Conservation (phyloP, 2,797 vertebrate genomes). For the Morelia viridis region DNA sequence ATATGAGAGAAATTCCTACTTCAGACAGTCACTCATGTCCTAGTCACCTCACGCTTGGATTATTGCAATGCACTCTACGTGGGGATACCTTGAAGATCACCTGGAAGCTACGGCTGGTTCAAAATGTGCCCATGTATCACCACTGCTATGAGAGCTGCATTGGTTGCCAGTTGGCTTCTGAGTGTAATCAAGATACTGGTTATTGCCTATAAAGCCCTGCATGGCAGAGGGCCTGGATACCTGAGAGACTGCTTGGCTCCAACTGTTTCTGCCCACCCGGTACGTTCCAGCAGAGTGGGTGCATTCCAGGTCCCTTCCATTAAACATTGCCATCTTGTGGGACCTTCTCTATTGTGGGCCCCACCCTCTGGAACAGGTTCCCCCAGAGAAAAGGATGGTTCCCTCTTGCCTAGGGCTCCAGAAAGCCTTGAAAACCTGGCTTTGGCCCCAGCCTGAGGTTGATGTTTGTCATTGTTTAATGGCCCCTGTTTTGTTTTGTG, state of each 20-base stretch:
- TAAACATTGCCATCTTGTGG: neutral
- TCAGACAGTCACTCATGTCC: neutral
- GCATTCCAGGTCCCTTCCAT: neutral
- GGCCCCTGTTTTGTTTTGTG: neutral
- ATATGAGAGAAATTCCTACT: neutral
- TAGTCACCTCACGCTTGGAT: neutral
- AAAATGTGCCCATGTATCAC: neutral
- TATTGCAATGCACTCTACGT: neutral
- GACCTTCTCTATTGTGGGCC: neutral
- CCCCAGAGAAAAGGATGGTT: neutral
- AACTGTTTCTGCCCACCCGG: neutral
- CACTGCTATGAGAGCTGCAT: neutral
- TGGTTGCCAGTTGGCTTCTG: neutral
- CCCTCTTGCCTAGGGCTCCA: neutral
- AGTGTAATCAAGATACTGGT: neutral
- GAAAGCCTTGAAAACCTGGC: neutral
- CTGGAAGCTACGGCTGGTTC: neutral
- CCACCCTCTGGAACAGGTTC: neutral
- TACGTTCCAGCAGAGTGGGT: neutral
- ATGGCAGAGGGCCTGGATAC: neutral
- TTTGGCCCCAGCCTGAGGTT: neutral
- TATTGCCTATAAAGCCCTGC: neutral
- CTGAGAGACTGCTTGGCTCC: neutral
- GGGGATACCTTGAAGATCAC: neutral
- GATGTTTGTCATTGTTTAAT: neutral